Evolutionary conservation across 2,888 invertebrate genomes (phyloP).

Genomic region (Atherix ibis): DNA sequence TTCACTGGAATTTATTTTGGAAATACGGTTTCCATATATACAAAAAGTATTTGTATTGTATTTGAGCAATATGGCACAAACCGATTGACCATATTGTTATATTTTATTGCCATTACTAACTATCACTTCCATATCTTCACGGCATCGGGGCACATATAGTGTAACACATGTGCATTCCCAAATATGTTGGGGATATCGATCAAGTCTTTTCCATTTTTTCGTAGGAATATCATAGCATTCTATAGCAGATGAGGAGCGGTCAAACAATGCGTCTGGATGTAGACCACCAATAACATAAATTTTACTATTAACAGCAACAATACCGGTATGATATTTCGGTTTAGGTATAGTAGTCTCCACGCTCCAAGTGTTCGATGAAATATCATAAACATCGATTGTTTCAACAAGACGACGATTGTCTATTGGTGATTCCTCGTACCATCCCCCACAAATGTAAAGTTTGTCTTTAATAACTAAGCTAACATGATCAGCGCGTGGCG

Average conservation of each 20-base stretch:
- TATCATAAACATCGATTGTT: slow-evolving; percentile 49
- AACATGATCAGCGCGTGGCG: slow-evolving; percentile 47
- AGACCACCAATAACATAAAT: slow-evolving; percentile 56
- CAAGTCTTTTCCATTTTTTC: slow-evolving; percentile 43
- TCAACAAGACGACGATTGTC: slow-evolving; percentile 39
- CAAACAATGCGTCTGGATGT: slow-evolving; percentile 47
- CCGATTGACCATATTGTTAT: too few species aligned
- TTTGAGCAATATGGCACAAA: too few species aligned
- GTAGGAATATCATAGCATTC: slow-evolving; percentile 48
- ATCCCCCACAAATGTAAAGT: slow-evolving; percentile 49
- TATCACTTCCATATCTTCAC: slow-evolving; percentile 16
- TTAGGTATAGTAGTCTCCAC: slow-evolving; percentile 45
- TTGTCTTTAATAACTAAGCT: slow-evolving; percentile 41
- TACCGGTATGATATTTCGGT: slow-evolving; percentile 51
- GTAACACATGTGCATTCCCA: slow-evolving; percentile 57
- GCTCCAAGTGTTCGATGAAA: slow-evolving; percentile 40
- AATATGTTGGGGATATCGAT: slow-evolving; percentile 47
- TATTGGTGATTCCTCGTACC: slow-evolving; percentile 39
- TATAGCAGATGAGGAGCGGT: slow-evolving; percentile 47
- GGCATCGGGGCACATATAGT: slow-evolving; percentile 44
- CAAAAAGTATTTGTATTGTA: too few species aligned
- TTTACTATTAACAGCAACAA: slow-evolving; percentile 41
- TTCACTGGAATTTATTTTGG: too few species aligned
- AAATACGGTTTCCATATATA: too few species aligned
- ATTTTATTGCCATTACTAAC: slow-evolving; percentile 8